Conservation (phyloP, 2,888 invertebrate species). For the Pinctada fucata region DNA sequence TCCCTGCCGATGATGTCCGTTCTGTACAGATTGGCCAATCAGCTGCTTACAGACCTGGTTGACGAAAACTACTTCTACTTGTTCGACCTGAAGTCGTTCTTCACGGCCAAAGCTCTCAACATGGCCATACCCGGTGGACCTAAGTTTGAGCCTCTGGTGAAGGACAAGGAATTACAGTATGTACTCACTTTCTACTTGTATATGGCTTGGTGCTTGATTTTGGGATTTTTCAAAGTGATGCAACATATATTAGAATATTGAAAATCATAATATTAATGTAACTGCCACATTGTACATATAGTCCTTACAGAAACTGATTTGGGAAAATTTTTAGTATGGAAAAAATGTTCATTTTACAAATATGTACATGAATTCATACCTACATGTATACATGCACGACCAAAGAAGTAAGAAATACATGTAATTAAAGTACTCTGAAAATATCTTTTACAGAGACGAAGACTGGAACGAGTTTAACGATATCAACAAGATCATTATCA, state of each 20-base stretch:
- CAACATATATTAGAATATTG: background rate
- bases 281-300: background rate
- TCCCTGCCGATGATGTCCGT: constrained; percentile 98
- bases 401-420: too few species aligned
- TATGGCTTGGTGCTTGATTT: background rate
- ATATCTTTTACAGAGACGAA: constrained; percentile 86
- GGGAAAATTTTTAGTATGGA: too few species aligned
- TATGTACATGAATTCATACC: too few species aligned
- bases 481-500: constrained; percentile 99
- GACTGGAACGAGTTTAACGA: constrained; percentile 99
- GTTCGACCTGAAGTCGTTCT: constrained; percentile 99
- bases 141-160: constrained; percentile 99
- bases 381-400: too few species aligned
- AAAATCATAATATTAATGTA: background rate
- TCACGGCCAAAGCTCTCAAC: constrained; percentile 99
- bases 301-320: too few species aligned
- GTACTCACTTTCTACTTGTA: constrained; percentile 59
- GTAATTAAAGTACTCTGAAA: too few species aligned
- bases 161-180: constrained; percentile 95
- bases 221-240: background rate
- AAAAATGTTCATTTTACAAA: too few species aligned
- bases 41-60: constrained; percentile 96
- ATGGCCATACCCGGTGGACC: constrained; percentile 99
- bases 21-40: constrained; percentile 97
- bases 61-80: constrained; percentile 99